Evolutionary conservation across 2,797 vertebrate species (phyloP).

Genomic region (Sebastes miniatus): DNA sequence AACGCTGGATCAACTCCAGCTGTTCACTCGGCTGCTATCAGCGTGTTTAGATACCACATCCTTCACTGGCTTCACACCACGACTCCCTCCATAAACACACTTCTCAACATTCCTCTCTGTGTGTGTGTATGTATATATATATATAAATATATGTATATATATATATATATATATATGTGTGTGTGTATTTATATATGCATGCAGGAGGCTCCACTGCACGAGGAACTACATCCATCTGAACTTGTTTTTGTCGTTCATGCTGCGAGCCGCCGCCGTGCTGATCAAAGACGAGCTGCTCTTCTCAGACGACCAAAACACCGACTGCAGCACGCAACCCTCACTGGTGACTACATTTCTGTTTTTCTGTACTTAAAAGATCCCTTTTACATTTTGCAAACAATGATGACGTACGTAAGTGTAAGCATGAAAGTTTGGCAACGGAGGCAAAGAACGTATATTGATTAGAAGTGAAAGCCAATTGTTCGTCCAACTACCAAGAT

Average conservation of each 20-base stretch:
- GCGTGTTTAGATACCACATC: constrained; percentile 51
- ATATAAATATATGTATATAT: neutral
- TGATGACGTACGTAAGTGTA: too few species aligned
- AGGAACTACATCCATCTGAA: constrained; percentile 97
- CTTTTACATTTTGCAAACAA: too few species aligned
- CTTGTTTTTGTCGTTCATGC: constrained; percentile 94
- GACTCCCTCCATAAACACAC: constrained; percentile 59
- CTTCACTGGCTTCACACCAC: constrained; percentile 48
- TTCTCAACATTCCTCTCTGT: constrained; percentile 4
- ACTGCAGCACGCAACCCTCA: constrained; percentile 77
- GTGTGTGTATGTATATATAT: neutral
- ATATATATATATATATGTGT: neutral
- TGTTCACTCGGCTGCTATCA: constrained; percentile 39
- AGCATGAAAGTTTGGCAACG: too few species aligned
- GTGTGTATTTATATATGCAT: constrained; percentile 17
- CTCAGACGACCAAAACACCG: constrained; percentile 74
- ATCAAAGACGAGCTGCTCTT: constrained; percentile 90
- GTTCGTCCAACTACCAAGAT: too few species aligned
- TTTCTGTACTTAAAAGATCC: neutral
- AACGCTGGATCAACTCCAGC: constrained; percentile 36
- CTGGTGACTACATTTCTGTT: constrained; percentile 69
- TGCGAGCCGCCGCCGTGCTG: constrained; percentile 89
- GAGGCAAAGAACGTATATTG: too few species aligned
- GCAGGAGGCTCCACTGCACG: constrained; percentile 92
- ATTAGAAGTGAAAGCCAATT: too few species aligned